Evolutionary conservation across 2,113 vertebrate species (phyloP).

Genomic region (Passer montanus): DNA sequence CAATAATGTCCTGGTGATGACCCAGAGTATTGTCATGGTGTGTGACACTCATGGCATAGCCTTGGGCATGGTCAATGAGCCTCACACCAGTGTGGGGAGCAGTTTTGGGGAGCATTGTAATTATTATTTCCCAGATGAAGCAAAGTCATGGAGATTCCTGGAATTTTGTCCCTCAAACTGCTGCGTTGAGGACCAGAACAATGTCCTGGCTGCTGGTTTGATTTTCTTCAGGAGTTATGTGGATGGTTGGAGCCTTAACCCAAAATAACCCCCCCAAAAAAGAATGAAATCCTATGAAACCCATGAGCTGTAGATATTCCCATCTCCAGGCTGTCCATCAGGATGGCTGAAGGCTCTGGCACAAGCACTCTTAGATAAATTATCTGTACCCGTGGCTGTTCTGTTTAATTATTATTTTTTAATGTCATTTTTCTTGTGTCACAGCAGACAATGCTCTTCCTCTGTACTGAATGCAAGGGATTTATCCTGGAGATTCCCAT

Average conservation of each 20-base stretch:
- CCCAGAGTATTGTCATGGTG: fast-evolving
- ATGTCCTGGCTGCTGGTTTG: background rate
- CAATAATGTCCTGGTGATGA: fast-evolving
- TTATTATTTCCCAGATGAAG: background rate
- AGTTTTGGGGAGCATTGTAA: fast-evolving
- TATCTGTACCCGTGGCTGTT: background rate
- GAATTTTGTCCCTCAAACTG: background rate
- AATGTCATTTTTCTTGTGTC: conserved; percentile 18
- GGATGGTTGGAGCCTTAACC: background rate
- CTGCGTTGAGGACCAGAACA: background rate
- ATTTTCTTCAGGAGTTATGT: background rate
- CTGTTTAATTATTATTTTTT: background rate
- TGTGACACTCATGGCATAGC: fast-evolving
- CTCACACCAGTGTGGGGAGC: fast-evolving
- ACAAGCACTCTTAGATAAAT: background rate
- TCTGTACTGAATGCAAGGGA: background rate
- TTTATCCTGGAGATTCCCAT: conserved; percentile 6
- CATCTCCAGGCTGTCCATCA: background rate
- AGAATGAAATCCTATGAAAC: background rate
- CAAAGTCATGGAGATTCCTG: background rate
- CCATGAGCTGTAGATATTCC: background rate
- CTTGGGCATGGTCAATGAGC: fast-evolving
- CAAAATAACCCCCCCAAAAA: background rate
- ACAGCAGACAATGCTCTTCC: background rate
- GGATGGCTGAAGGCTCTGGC: background rate